Evolutionary conservation across 2,113 vertebrate species (phyloP), one percentile per base, ranked within the genome.

Genomic region (Capricornis sumatraensis): DNA sequence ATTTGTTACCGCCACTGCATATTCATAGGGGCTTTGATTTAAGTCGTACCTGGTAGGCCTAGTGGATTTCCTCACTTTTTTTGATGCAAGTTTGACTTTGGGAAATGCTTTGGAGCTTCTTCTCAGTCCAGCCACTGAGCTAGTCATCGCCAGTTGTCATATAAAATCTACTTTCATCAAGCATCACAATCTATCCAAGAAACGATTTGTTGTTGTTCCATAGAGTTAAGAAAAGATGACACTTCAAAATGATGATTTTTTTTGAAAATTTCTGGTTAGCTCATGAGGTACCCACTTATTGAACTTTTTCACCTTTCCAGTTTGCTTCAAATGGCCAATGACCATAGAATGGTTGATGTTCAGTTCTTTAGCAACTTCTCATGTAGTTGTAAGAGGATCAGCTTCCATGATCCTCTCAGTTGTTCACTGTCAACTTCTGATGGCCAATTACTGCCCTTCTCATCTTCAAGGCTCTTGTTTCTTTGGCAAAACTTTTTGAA

Each of bases 1-100:
- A 19, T 36, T 21, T 21, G 17, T 23, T 71, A 71, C 19, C 0
- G 0, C n/a, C 64, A 71, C 17, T 71, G 11, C 9, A 36, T 36
- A 71, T 71, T 36, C n/a, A 36, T 71, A 36, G n/a, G n/a, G 64
- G 64, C 8, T 71, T 36, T 71, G n/a, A 71, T 36, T 71, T 1
- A 36, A 71, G 64, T 71, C 9, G 2, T 71, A 71, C 64, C 19
- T 71, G 64, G 67, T 36, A 23, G 19, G 67, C 19, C 67, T 36
- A 71, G 9, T 71, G 67, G n/a, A 71, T 36, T 71, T 36, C 67
- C n/a, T 36, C 67, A 71, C n/a, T 36, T 71, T 71, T 40, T 40
- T 25, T 40, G 21, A 36, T 74, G n/a, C 36, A 74, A 74, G 36
- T 74, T 74, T 40, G 67, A 40, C 11, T 74, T 74, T 23, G 36